Percentiles rank a stretch among this genome's conserved stretches.
phyloP scores from a whole-genome alignment of 2,113 vertebrate genomes.

The Gallinago paraguaiae region DNA sequence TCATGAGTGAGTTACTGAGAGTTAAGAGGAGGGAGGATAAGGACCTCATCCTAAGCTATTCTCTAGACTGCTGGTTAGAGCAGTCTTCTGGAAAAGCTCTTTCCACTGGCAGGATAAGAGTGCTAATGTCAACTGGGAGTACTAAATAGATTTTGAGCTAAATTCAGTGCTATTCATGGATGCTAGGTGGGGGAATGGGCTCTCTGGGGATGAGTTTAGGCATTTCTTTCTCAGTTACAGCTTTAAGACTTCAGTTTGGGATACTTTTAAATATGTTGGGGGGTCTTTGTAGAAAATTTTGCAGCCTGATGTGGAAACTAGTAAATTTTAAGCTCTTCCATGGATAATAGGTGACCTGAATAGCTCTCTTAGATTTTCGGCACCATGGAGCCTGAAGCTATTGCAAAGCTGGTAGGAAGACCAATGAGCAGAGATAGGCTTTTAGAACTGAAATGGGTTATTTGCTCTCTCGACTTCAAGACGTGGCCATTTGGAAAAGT shows the following conservation, averaged over 20 bases:
- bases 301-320: rapidly evolving
- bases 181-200: background rate
- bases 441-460: background rate
- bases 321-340: background rate
- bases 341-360: background rate
- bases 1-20: background rate
- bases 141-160: constrained; percentile 10
- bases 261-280: background rate
- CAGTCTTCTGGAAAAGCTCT: background rate
- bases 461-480: background rate
- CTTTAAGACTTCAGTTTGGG: background rate
- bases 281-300: background rate
- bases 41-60: background rate
- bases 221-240: background rate
- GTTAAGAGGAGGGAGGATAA: background rate
- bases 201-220: background rate
- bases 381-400: background rate
- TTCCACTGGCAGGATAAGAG: background rate
- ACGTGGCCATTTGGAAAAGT: background rate
- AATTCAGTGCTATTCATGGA: background rate
- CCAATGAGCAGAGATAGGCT: background rate
- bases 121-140: background rate
- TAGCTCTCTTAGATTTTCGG: background rate
- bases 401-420: background rate
- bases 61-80: background rate